Base-by-base conservation (phyloP, 2,888 invertebrate genomes). In the Chorisops tibialis region DNA sequence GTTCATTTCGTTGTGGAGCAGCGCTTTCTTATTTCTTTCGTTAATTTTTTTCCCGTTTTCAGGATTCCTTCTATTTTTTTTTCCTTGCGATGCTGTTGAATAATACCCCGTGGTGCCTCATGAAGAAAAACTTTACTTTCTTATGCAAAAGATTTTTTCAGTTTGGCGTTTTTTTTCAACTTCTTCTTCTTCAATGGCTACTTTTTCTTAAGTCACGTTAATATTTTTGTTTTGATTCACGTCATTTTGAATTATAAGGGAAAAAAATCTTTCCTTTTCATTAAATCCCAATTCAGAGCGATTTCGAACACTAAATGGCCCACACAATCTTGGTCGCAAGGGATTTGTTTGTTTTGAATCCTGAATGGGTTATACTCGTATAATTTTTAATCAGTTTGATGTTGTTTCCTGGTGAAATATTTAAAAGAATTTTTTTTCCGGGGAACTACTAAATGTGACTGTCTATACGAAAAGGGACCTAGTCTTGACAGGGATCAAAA, bases 161-260 rank as follows among this genome's bases (percentile, higher is more conserved):
- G 21, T 56, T 56, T 43, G 45, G n/a, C n/a, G n/a, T n/a, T n/a
- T n/a, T n/a, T n/a, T n/a, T n/a, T n/a, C 19, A 6, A 35, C 43
- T 18, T 24, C 30, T 56, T 45, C 24, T 30, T 9, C 30, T 7
- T 7, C 56, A 56, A 56, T 56, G 56, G 56, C 56, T 56, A 30
- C 43, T 56, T n/a, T n/a, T 54, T 43, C 56, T 45, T 45, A 56
- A 56, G 45, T 54, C 43, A 22, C 21, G 54, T 56, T 56, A 56
- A 56, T 56, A 56, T 56, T 50, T 62, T 59, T 59, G 52, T 63
- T 63, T 63, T 63, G 63, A 63, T 63, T 63, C 59, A 39, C 63
- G 63, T 63, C 63, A 51, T 38, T 51, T 59, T 51, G 63, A 51
- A 58, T 45, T 58, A 45, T 51, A 59, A 38, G 21, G 41, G 47